Evolutionary conservation across 1,140 invertebrate species (phyloP), one percentile per base, ranked within the genome.

Genomic region (Drosophila mayri): DNA sequence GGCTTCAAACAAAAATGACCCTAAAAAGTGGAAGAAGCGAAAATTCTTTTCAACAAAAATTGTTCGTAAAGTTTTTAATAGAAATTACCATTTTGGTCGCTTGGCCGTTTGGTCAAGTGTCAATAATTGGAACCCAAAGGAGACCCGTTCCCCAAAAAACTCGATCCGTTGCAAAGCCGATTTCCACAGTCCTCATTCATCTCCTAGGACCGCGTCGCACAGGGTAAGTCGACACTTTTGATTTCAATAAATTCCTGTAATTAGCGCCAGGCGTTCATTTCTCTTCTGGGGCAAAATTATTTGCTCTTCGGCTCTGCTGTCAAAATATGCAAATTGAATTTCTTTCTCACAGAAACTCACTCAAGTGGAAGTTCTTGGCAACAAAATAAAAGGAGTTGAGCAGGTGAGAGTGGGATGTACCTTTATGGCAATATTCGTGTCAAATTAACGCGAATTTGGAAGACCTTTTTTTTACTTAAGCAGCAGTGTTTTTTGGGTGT

Each of bases 211-310:
- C 28, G 12, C 58, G 38, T 8, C 41, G 57, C 47, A 35, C 18
- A 38, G 61, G 57, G 52, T 62, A 66, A 71, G 57, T 71, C 68
- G 84, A 88, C 84, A 87, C 84, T 87, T 83, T 87, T 87, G 80
- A 87, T 87, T 87, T 87, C 84, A 87, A 87, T 87, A 87, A 87
- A 87, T 88, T 87, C 76, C 77, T 79, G 84, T 87, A 87, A 87
- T 87, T 87, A 87, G 84, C 84, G 80, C 79, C 84, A 84, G 80
- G 80, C 84, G 58, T 20, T 64, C 59, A 80, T 77, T 87, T 87
- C 71, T 87, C 67, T 76, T 70, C 71, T 64, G 61, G 38, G 25
- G n/a, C 43, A 77, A 65, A 60, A 66, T 66, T 72, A 72, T 52
- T 60, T 62, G 40, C n/a, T 28, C 59, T 20, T 68, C 37, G 32